A percentile compares a stretch with the other conserved stretches of the same genome.
Evolutionary conservation across 1,140 invertebrate species (phyloP).

Genomic region (Cardiocondyla obscurior): DNA sequence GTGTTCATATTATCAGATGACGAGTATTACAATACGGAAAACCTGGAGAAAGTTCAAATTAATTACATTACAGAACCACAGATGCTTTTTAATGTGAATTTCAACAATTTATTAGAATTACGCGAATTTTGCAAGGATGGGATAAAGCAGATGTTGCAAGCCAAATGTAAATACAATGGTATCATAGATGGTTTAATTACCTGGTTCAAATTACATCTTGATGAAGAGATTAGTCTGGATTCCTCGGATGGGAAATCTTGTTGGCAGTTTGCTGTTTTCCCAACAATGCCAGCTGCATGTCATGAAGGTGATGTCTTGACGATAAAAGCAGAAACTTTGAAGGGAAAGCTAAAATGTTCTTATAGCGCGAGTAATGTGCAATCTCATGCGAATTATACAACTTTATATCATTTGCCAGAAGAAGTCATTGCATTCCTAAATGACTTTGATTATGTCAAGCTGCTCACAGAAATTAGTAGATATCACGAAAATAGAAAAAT

Average conservation of each 20-base stretch:
- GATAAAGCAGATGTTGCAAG: constrained; percentile 77
- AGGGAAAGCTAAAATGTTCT: constrained; percentile 81
- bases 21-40: constrained; percentile 89
- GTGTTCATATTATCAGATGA: constrained; percentile 74
- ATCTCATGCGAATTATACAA: constrained; percentile 50
- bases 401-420: constrained; percentile 74
- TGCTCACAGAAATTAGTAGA: constrained; percentile 66
- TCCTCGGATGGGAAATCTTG: constrained; percentile 85
- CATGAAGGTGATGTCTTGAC: constrained; percentile 60
- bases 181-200: constrained; percentile 87
- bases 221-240: constrained; percentile 86
- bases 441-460: constrained; percentile 81
- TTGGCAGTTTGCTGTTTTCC: constrained; percentile 91
- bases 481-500: constrained; percentile 61
- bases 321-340: constrained; percentile 75
- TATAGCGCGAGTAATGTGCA: constrained; percentile 59
- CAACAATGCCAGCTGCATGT: constrained; percentile 75
- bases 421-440: constrained; percentile 85
- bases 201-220: constrained; percentile 91
- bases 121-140: constrained; percentile 79
- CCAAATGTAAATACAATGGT: constrained; percentile 82
- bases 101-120: constrained; percentile 86
- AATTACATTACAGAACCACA: constrained; percentile 86
- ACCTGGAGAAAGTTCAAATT: constrained; percentile 85
- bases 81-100: constrained; percentile 86